A percentile compares a stretch with the other conserved stretches of the same genome.
Evolutionary conservation across 2,888 invertebrate species (phyloP).

Genomic region (Dromius quadrimaculatus): DNA sequence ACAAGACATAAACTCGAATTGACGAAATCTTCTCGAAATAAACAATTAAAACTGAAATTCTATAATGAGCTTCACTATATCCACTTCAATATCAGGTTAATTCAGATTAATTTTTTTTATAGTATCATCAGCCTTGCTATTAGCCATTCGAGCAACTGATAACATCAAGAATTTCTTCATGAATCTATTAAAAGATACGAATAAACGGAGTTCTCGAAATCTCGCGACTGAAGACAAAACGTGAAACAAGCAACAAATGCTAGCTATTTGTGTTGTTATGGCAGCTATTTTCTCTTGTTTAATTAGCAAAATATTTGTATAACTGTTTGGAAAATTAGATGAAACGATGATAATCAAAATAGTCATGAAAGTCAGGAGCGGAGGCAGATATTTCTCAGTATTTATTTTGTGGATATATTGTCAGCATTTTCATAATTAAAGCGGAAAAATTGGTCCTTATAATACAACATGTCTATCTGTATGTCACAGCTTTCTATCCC

Average conservation of each 20-base stretch:
- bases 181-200: conserved; percentile 4
- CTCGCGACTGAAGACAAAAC: background rate
- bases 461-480: too few relatives aligned
- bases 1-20: conserved; percentile 20
- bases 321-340: conserved; percentile 35
- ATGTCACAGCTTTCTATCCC: too few relatives aligned
- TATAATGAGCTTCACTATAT: conserved; percentile 7
- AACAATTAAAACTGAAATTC: conserved; percentile 26
- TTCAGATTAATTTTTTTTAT: conserved; percentile 25
- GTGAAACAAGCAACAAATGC: background rate
- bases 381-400: too few relatives aligned
- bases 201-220: background rate
- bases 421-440: too few relatives aligned
- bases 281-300: background rate
- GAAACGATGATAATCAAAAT: conserved; percentile 1
- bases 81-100: conserved; percentile 11
- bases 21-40: conserved; percentile 2
- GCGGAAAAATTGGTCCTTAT: too few relatives aligned
- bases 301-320: conserved; percentile 36
- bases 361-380: too few relatives aligned
- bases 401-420: too few relatives aligned
- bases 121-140: conserved; percentile 26
- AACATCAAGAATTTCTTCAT: conserved; percentile 20
- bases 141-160: conserved; percentile 32
- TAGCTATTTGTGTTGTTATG: conserved; percentile 16